Conservation (phyloP, 2,888 invertebrate species). For the Tenthredo livida region DNA sequence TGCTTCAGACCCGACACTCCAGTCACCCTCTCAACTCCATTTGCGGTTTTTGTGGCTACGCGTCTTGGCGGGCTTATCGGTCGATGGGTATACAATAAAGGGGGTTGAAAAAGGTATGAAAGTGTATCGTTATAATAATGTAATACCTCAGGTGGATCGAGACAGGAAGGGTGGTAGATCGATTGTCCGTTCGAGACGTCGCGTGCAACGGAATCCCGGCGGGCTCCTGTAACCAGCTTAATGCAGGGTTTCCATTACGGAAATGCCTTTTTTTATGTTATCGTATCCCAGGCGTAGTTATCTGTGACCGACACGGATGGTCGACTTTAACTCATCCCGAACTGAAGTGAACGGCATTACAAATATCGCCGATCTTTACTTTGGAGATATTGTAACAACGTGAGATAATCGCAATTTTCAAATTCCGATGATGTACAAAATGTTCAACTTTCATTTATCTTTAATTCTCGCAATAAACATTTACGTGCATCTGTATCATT, state of each 20-base stretch:
- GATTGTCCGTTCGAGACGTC: constrained; percentile 48
- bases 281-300: constrained; percentile 47
- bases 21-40: constrained; percentile 19
- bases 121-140: constrained; percentile 42
- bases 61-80: constrained; percentile 11
- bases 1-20: constrained; percentile 12
- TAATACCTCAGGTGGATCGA: constrained; percentile 33
- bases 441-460: neutral
- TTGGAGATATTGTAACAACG: neutral
- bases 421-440: neutral
- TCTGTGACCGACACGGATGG: constrained; percentile 46
- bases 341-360: neutral
- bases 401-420: neutral
- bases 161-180: constrained; percentile 39
- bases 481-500: too few relatives aligned
- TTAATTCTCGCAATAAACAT: neutral
- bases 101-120: constrained; percentile 29
- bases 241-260: constrained; percentile 53
- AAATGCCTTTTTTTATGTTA: constrained; percentile 38
- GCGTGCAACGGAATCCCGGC: constrained; percentile 50
- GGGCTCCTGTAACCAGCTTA: constrained; percentile 53
- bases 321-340: constrained; percentile 28
- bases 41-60: constrained; percentile 17
- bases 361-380: neutral
- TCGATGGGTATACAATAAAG: constrained; percentile 26